These are phyloP conservation scores for Syrphus vitripennis DNA, from an alignment of 2,888 invertebrate genomes.

Conservation along the genomic window DNA sequence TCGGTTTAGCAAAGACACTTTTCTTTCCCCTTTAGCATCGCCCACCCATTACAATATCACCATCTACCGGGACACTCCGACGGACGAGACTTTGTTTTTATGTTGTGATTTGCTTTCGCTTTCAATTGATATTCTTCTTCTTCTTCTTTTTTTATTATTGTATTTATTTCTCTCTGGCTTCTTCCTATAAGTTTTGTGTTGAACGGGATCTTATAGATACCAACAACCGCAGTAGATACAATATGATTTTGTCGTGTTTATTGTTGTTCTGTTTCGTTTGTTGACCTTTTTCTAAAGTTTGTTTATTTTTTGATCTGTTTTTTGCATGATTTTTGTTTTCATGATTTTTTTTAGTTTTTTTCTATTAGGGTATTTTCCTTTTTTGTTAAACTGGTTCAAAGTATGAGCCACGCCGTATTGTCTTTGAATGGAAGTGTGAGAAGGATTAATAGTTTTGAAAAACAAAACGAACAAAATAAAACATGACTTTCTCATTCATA, in stretches of 20 bases:
- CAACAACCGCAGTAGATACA: background rate
- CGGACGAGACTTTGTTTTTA: background rate
- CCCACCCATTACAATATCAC: background rate
- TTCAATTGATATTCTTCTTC: constrained; percentile 35
- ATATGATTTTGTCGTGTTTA: constrained; percentile 42
- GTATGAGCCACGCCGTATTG: background rate
- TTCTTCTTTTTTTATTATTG: background rate
- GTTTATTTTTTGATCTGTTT: constrained; percentile 50
- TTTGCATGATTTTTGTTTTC: background rate
- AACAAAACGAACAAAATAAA: background rate
- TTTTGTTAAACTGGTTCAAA: constrained; percentile 45
- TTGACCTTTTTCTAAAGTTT: constrained; percentile 49
- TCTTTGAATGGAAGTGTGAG: constrained; percentile 6
- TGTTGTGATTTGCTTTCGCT: constrained; percentile 42
- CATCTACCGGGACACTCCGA: background rate
- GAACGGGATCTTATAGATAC: background rate
- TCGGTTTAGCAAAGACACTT: constrained; percentile 4
- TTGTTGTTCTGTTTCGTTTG: constrained; percentile 58
- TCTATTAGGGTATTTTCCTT: constrained; percentile 29
- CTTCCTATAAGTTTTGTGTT: background rate
- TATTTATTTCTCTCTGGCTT: background rate
- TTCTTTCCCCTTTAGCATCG: background rate
- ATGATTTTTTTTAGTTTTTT: background rate
- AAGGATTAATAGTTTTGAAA: constrained; percentile 13
- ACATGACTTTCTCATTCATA: constrained; percentile 10